Evolutionary conservation across 1,140 invertebrate genomes (phyloP), one percentile per base, ranked within the genome.

Genomic region (Drosophila punjabiensis): DNA sequence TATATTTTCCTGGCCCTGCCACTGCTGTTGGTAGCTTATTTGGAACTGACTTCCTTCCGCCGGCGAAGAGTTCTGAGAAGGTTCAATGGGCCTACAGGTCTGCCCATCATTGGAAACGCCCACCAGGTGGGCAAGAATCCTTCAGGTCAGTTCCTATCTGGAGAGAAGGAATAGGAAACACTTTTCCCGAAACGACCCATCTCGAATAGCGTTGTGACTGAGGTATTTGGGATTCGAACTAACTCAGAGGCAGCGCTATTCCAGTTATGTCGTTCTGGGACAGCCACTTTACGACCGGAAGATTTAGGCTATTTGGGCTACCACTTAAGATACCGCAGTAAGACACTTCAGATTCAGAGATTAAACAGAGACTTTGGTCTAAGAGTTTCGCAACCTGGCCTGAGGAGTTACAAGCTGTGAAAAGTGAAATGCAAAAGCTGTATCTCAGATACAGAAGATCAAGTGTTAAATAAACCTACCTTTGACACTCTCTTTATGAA

Each of bases 151-250:
- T n/a, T 20, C 55, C 1, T 4, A 18, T 16, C 7, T 20, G 24
- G 24, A 11, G 14, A 50, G 13, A 16, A 14, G 24, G 18, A 3
- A 28, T 16, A 24, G 47, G 48, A 71, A 6, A 41, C 30, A 4
- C 32, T 53, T 35, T 8, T 13, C 18, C 66, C 47, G 8, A 24
- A 70, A 71, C 68, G 62, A 67, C 62, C 58, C 64, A 62, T 88
- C 81, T 88, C 85, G 85, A 90, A 88, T 90, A 79, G 81, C 78
- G 87, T 88, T 88, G 67, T 76, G 68, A 65, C 81, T 81, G 86
- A 90, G 78, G 63, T 58, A 33, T 37, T 20, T 74, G 58, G 32
- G 32, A 47, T 48, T 66, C 30, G 39, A 45, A 52, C 30, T 28
- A 9, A 43, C 73, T 88, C 85, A 85, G 86, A 52, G 73, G 35